phyloP scores from a whole-genome alignment of 1,140 invertebrate species.

The Drosophila prosaltans region DNA sequence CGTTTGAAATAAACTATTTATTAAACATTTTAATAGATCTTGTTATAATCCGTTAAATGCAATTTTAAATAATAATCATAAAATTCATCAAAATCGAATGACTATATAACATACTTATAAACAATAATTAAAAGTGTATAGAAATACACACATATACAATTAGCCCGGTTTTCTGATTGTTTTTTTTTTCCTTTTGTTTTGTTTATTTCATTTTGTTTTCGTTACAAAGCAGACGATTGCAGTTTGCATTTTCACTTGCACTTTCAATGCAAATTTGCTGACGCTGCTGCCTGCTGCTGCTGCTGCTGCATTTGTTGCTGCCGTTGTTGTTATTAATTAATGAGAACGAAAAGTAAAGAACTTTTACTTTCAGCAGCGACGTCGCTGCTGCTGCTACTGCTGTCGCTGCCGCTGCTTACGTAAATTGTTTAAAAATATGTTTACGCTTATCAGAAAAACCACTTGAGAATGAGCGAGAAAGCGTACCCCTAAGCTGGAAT shows the following conservation, averaged over 20 bases:
- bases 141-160: background rate
- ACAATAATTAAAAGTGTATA: slow-evolving; percentile 23
- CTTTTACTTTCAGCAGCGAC: slow-evolving; percentile 68
- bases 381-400: slow-evolving; percentile 10
- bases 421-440: slow-evolving; percentile 69
- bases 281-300: slow-evolving; percentile 21
- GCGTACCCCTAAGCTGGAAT: slow-evolving; percentile 3
- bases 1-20: background rate
- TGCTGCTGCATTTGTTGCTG: slow-evolving; percentile 15
- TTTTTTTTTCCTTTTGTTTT: slow-evolving; percentile 17
- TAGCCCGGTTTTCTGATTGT: background rate
- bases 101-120: slow-evolving; percentile 4
- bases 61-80: background rate
- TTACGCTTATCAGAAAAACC: slow-evolving; percentile 64
- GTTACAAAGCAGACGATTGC: slow-evolving; percentile 56
- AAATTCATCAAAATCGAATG: background rate
- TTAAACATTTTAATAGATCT: background rate
- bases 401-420: slow-evolving; percentile 54
- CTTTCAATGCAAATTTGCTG: slow-evolving; percentile 74
- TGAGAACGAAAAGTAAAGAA: slow-evolving; percentile 58
- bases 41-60: background rate
- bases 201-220: slow-evolving; percentile 45
- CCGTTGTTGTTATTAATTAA: slow-evolving; percentile 63
- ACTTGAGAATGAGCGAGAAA: slow-evolving; percentile 31
- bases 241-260: slow-evolving; percentile 74